Evolutionary conservation across 2,113 vertebrate species (phyloP), one percentile per base, ranked within the genome.

Genomic region (Calidris pygmaea): DNA sequence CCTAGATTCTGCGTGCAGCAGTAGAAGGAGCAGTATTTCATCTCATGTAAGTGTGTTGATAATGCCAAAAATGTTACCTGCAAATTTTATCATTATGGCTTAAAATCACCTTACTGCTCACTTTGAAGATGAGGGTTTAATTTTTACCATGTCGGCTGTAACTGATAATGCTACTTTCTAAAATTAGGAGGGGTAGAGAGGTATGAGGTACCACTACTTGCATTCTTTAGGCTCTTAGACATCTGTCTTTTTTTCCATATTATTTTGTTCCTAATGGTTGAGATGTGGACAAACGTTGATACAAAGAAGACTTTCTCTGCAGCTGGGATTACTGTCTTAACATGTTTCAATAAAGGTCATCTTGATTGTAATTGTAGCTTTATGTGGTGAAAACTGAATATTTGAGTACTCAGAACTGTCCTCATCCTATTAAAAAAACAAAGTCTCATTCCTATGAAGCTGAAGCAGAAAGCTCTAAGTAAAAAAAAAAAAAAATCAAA

Each of bases 21-120:
- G 99, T 97, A 98, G 99, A 53, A 99, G 99, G 90, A 99, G 99
- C 97, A 99, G 99, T 97, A 99, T 99, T 97, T 99, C 99, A 22
- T 99, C 99, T 63, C 99, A 99, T 78, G 99, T 99, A 97, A 53
- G 99, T 97, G 30, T 77, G 43, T 3, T 68, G 34, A 29, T 78
- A 72, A 26, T 56, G 48, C 21, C 13, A 74, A 41, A 92, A 85
- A 20, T 20, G 9, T 48, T 85, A 52, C 10, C 21, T 68, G 7
- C 35, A 53, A 32, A 16, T 77, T 74, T 87, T 76, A 9, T 62
- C 19, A 35, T 74, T 35, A 10, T 73, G 52, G 18, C 41, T 84
- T 68, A 39, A 83, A 59, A 34, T 82, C 14, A n/a, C 8, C 17
- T 72, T 0, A 0, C 60, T 89, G 30, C 8, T 50, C 6, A 2